These are phyloP conservation scores for Cryptoblepharus egeriae DNA, from an alignment of 2,797 vertebrate species.

Conservation along the genomic window DNA sequence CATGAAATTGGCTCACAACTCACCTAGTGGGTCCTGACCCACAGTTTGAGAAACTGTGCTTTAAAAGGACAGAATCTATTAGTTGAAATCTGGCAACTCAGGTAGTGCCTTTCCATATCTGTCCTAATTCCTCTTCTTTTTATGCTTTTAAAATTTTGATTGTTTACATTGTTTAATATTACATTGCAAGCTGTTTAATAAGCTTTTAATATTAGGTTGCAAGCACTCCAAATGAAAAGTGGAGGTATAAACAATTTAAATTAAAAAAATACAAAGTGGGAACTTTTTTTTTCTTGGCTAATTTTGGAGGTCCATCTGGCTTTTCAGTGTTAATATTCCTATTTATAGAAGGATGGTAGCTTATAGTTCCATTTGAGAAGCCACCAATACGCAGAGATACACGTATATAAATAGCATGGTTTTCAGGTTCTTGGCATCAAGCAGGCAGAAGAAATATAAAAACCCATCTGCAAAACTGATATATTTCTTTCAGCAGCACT, in stretches of 20 bases:
- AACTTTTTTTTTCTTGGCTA: neutral
- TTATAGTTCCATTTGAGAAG: slow-evolving; percentile 35
- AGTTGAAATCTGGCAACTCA: neutral
- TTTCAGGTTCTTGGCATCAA: slow-evolving; percentile 16
- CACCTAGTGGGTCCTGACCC: too few relatives aligned
- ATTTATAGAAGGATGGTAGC: slow-evolving; percentile 18
- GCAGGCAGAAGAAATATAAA: slow-evolving; percentile 17
- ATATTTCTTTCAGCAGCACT: slow-evolving; percentile 16
- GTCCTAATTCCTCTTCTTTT: neutral
- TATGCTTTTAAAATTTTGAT: too few relatives aligned
- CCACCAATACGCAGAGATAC: slow-evolving; percentile 42
- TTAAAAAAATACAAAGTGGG: neutral
- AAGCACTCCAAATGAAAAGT: too few relatives aligned
- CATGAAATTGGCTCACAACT: too few relatives aligned
- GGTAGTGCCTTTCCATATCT: too few relatives aligned
- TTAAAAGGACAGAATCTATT: neutral
- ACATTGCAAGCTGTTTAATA: too few relatives aligned
- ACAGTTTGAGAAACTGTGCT: too few relatives aligned
- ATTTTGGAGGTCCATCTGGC: slow-evolving; percentile 1
- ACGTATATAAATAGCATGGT: slow-evolving; percentile 48
- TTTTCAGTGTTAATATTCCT: slow-evolving; percentile 16
- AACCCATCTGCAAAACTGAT: slow-evolving; percentile 2
- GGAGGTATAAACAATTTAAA: too few relatives aligned
- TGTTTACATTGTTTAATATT: too few relatives aligned
- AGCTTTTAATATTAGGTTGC: too few relatives aligned